phyloP scores from a whole-genome alignment of 2,888 invertebrate genomes.

The Scaptomyza flava region DNA sequence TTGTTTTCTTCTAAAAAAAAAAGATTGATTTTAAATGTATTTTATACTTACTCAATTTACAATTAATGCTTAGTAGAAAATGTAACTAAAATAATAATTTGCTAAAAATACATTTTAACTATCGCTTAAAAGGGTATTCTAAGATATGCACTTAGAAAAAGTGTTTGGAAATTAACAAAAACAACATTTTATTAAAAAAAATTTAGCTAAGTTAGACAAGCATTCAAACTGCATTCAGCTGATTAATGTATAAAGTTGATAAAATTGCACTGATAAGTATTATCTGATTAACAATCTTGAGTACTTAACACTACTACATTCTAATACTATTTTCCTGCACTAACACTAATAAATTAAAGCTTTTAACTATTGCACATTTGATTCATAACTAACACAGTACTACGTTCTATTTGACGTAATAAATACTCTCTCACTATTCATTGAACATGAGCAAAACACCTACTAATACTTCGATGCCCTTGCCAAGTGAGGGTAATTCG shows the following conservation, averaged over 20 bases:
- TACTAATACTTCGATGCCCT: constrained; percentile 33
- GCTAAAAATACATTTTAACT: constrained; percentile 5
- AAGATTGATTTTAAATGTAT: constrained; percentile 5
- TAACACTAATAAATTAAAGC: constrained; percentile 3
- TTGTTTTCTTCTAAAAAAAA: constrained; percentile 16
- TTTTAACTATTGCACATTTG: background rate
- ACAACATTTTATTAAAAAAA: background rate
- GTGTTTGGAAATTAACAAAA: background rate
- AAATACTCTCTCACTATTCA: background rate
- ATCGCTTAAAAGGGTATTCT: constrained; percentile 13
- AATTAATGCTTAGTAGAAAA: constrained; percentile 14
- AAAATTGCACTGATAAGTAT: constrained; percentile 26
- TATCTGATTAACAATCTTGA: constrained; percentile 7
- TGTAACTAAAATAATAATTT: constrained; percentile 12
- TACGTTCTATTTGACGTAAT: background rate
- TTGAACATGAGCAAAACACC: constrained; percentile 54
- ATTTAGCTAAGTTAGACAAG: background rate
- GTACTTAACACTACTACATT: background rate
- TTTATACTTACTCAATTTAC: background rate
- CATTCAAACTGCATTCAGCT: background rate
- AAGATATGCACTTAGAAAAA: constrained; percentile 7
- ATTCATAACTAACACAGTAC: constrained; percentile 16
- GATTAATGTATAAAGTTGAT: background rate
- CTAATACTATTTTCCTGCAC: background rate
- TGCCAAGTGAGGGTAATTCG: constrained; percentile 45